Percentiles rank a stretch among this genome's conserved stretches.
These are phyloP conservation scores for Cynopterus brachyotis DNA, from an alignment of 2,113 vertebrate species.

Conservation along the genomic window DNA sequence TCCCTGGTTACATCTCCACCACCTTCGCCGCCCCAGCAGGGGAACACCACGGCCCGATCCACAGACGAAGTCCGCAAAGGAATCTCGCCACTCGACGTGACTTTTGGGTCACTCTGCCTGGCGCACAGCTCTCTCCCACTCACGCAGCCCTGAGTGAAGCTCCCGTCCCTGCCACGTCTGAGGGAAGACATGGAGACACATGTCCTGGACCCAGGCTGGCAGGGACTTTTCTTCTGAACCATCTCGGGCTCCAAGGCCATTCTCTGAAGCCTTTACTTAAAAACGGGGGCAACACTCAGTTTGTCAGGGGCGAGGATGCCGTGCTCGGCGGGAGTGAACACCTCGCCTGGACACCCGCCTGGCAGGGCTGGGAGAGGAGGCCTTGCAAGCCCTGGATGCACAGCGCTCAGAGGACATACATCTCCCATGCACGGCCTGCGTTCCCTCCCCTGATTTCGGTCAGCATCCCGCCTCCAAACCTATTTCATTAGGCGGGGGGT, in stretches of 20 bases:
- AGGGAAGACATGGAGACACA: not conserved
- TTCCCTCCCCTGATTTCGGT: not conserved
- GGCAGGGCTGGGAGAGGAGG: no score
- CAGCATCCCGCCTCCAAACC: constrained; percentile 11
- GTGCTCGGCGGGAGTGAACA: accelerated
- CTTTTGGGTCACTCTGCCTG: not conserved
- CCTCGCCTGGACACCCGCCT: not conserved
- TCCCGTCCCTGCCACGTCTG: not conserved
- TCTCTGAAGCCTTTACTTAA: not conserved
- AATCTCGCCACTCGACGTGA: not conserved
- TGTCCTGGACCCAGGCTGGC: not conserved
- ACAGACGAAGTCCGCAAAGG: not conserved
- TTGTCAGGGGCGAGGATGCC: not conserved
- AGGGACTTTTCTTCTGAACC: not conserved
- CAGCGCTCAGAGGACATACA: not conserved
- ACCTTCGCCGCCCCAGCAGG: not conserved
- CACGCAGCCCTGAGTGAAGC: not conserved
- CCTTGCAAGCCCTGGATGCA: not conserved
- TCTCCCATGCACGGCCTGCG: not conserved
- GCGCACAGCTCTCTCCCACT: not conserved
- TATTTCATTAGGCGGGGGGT: not conserved
- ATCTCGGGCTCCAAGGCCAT: not conserved
- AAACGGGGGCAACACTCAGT: not conserved
- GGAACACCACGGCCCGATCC: not conserved
- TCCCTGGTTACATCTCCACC: not conserved